phyloP scores from a whole-genome alignment of 2,797 vertebrate species.

The Peromyscus aztecus region DNA sequence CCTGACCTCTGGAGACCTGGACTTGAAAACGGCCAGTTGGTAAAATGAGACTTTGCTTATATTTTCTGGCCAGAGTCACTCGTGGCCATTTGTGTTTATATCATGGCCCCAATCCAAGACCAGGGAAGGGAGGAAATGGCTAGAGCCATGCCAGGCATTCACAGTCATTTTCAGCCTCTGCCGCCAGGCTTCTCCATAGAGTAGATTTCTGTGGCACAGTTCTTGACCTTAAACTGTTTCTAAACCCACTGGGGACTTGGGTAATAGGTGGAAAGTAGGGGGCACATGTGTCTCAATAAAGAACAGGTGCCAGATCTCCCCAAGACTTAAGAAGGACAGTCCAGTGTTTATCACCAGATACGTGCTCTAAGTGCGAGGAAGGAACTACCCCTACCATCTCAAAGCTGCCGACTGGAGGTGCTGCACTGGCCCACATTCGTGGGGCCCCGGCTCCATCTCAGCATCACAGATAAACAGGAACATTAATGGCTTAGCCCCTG shows the following conservation, averaged over 20 bases:
- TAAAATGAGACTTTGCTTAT: background rate
- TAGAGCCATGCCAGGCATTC: background rate
- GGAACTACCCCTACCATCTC: background rate
- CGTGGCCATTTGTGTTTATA: background rate
- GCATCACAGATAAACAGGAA: background rate
- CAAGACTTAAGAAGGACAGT: background rate
- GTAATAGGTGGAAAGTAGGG: background rate
- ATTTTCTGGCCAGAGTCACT: background rate
- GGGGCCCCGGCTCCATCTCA: background rate
- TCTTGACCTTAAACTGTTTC: background rate
- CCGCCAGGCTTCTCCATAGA: background rate
- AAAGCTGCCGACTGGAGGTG: background rate
- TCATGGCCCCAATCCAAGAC: background rate
- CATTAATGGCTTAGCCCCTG: accelerated
- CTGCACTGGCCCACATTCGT: accelerated
- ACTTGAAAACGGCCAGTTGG: background rate
- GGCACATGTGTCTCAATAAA: background rate
- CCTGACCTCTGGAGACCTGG: background rate
- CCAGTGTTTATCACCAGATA: background rate
- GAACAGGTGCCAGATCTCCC: background rate
- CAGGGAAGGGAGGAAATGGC: background rate
- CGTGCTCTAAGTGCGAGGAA: background rate
- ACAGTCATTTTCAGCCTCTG: background rate
- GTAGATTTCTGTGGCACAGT: background rate
- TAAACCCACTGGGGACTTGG: background rate